A percentile compares a stretch with the other conserved stretches of the same genome.
phyloP scores from a whole-genome alignment of 2,113 vertebrate genomes.

The Cheilinus undulatus region DNA sequence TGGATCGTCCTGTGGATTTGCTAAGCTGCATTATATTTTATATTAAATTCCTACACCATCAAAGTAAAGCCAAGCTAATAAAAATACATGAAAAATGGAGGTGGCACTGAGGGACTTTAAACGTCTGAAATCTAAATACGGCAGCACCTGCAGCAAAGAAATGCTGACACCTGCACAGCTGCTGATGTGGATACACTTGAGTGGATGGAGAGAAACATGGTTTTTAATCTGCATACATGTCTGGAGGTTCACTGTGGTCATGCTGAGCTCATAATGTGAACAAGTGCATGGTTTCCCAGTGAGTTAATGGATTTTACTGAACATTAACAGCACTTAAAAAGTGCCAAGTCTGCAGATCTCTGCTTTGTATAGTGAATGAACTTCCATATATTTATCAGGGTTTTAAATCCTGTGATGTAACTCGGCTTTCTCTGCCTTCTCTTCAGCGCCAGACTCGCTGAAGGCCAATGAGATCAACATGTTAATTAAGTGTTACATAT shows the following conservation, averaged over 20 bases:
- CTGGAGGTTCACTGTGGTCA: slow-evolving; percentile 18
- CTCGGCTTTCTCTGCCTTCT: slow-evolving; percentile 9
- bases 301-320: slow-evolving; percentile 28
- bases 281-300: slow-evolving; percentile 27
- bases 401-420: slow-evolving; percentile 8
- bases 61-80: slow-evolving; percentile 40
- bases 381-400: slow-evolving; percentile 2
- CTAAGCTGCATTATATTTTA: slow-evolving; percentile 8
- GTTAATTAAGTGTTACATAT: slow-evolving; percentile 63
- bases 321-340: not conserved
- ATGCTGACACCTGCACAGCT: slow-evolving; percentile 53
- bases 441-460: slow-evolving; percentile 30
- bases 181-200: slow-evolving; percentile 24
- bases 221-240: slow-evolving; percentile 37
- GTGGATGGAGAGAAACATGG: slow-evolving; percentile 11
- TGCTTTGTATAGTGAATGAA: not conserved
- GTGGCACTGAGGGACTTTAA: slow-evolving; percentile 15
- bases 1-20: slow-evolving; percentile 20
- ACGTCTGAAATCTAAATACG: slow-evolving; percentile 31
- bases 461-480: slow-evolving; percentile 53
- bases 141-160: slow-evolving; percentile 43
- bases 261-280: slow-evolving; percentile 26
- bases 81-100: slow-evolving; percentile 47
- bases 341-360: slow-evolving; percentile 4
- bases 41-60: slow-evolving; percentile 38